These are phyloP conservation scores for Balearica regulorum DNA, from an alignment of 2,797 vertebrate genomes.

Conservation along the genomic window DNA sequence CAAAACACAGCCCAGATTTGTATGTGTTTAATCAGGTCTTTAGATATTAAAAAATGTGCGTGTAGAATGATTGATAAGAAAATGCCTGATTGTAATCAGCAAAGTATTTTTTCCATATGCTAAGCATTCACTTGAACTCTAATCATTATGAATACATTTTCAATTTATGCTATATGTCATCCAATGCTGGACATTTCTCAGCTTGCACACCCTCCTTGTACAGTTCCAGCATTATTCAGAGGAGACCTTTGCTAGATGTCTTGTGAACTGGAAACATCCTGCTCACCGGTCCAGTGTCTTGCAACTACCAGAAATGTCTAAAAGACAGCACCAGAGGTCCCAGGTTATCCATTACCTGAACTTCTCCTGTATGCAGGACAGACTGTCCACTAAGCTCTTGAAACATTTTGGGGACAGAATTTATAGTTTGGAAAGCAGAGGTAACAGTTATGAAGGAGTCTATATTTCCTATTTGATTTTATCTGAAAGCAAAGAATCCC, in stretches of 20 bases:
- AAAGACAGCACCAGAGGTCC: background rate
- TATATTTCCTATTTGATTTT: background rate
- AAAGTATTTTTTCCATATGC: conserved; percentile 19
- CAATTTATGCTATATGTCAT: background rate
- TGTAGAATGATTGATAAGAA: background rate
- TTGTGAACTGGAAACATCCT: background rate
- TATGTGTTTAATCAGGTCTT: background rate
- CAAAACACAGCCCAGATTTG: background rate
- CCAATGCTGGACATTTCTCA: background rate
- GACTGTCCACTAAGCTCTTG: background rate
- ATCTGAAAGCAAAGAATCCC: background rate
- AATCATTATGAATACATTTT: background rate
- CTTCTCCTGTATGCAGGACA: background rate
- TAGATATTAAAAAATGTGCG: background rate
- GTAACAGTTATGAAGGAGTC: background rate
- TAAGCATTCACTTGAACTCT: background rate
- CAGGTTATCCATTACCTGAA: background rate
- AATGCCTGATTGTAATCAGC: conserved; percentile 16
- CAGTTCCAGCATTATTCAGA: background rate
- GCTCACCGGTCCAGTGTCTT: background rate
- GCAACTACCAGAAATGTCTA: background rate
- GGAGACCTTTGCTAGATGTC: background rate
- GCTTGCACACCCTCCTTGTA: background rate
- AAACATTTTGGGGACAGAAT: background rate
- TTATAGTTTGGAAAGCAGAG: background rate